Conservation (phyloP, 2,888 invertebrate genomes). For the Agonopterix subpropinquella region DNA sequence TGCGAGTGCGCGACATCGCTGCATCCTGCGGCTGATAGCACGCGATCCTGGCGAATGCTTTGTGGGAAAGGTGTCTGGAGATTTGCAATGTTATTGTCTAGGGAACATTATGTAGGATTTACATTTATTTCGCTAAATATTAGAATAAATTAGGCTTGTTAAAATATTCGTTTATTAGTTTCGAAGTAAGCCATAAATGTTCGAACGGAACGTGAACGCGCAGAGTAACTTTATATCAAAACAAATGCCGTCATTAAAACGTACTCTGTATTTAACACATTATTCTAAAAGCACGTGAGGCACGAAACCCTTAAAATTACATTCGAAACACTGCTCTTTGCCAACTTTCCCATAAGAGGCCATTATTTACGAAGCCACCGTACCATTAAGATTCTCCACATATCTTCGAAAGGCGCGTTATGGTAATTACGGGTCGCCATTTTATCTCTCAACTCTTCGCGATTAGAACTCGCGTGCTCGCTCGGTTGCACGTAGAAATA, state of each 20-base stretch:
- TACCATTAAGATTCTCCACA: conserved; percentile 75
- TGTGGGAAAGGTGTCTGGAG: conserved; percentile 22
- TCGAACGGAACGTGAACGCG: not conserved
- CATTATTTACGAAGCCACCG: conserved; percentile 74
- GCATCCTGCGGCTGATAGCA: conserved; percentile 58
- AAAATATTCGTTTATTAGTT: no score
- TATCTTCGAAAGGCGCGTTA: conserved; percentile 74
- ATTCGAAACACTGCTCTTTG: conserved; percentile 73
- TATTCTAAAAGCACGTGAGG: conserved; percentile 70
- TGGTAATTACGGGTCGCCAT: conserved; percentile 75
- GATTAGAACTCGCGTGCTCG: conserved; percentile 58
- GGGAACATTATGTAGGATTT: no score
- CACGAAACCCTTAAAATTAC: conserved; percentile 71
- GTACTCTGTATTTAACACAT: conserved; percentile 58
- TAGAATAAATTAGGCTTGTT: no score
- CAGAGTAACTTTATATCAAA: conserved; percentile 29
- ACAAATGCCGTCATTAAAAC: conserved; percentile 51
- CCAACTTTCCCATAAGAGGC: conserved; percentile 75
- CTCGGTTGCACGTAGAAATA: conserved; percentile 63
- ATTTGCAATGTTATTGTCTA: not conserved
- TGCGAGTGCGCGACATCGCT: conserved; percentile 30
- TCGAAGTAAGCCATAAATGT: no score
- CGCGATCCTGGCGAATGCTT: conserved; percentile 33
- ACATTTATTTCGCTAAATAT: no score
- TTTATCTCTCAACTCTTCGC: conserved; percentile 70